These are phyloP conservation scores for Echeneis naucrates DNA, from an alignment of 2,797 vertebrate genomes.

Conservation along the genomic window DNA sequence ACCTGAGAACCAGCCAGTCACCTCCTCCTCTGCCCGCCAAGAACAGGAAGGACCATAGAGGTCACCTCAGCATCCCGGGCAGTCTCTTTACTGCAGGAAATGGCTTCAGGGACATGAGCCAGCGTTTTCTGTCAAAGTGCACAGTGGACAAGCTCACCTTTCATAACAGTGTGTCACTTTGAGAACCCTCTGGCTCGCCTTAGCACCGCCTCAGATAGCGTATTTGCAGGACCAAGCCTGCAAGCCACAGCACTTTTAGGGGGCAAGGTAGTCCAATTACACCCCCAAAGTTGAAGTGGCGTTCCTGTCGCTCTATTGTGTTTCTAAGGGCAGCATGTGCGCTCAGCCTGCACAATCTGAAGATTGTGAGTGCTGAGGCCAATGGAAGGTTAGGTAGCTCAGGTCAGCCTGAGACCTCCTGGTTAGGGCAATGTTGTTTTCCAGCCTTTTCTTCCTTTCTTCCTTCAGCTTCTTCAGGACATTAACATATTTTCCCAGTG, in stretches of 20 bases:
- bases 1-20: conserved; percentile 6
- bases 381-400: conserved; percentile 39
- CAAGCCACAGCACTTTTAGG: conserved; percentile 71
- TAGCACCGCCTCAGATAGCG: background rate
- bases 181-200: conserved; percentile 29
- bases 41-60: conserved; percentile 60
- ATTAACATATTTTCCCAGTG: conserved; percentile 24
- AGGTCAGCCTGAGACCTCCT: conserved; percentile 42
- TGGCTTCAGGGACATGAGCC: conserved; percentile 72
- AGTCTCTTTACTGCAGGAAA: conserved; percentile 78
- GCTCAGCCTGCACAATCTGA: conserved; percentile 25
- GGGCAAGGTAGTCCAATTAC: conserved; percentile 66
- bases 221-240: conserved; percentile 40
- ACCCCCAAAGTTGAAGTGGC: conserved; percentile 23
- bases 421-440: conserved; percentile 33
- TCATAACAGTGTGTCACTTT: conserved; percentile 60
- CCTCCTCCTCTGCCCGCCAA: conserved; percentile 15
- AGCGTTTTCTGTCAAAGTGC: conserved; percentile 72
- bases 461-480: background rate
- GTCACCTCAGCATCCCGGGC: conserved; percentile 66
- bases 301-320: conserved; percentile 38
- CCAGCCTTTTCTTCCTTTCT: background rate
- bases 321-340: conserved; percentile 18
- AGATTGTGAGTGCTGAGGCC: conserved; percentile 40
- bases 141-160: conserved; percentile 65